Percentiles rank a stretch among this genome's conserved stretches.
These are phyloP conservation scores for Arothron firmamentum DNA, from an alignment of 2,113 vertebrate genomes.

Conservation along the genomic window DNA sequence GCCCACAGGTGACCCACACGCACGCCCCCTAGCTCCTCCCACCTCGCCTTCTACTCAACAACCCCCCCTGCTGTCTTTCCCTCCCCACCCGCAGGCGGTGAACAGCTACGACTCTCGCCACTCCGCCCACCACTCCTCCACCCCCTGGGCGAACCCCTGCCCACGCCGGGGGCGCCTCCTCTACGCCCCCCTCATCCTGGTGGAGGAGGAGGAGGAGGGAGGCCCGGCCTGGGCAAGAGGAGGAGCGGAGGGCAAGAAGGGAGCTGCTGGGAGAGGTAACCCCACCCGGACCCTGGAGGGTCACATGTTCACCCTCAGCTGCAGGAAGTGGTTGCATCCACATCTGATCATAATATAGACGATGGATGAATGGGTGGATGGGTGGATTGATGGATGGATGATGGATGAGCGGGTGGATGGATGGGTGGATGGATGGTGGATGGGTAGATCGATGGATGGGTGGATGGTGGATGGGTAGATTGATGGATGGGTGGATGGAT, in stretches of 20 bases:
- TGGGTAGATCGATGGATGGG: too few relatives aligned
- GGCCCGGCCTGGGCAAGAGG: slow-evolving; percentile 44
- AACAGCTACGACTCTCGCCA: slow-evolving; percentile 63
- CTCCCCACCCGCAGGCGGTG: slow-evolving; percentile 19
- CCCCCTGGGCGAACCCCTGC: slow-evolving; percentile 80
- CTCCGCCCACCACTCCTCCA: slow-evolving; percentile 54
- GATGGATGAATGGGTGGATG: too few relatives aligned
- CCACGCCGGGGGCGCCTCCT: slow-evolving; percentile 80
- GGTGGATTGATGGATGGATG: too few relatives aligned
- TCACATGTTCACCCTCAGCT: neutral
- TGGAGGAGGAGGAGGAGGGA: slow-evolving; percentile 78
- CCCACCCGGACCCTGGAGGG: neutral
- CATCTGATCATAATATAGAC: too few relatives aligned
- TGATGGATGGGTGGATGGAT: too few relatives aligned
- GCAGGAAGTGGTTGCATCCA: too few relatives aligned
- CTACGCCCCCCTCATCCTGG: slow-evolving; percentile 84
- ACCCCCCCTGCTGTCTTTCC: neutral
- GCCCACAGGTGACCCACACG: slow-evolving; percentile 62
- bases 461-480: too few relatives aligned
- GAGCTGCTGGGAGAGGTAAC: slow-evolving; percentile 44
- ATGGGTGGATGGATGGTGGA: too few relatives aligned
- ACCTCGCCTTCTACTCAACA: neutral
- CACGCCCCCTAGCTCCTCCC: neutral
- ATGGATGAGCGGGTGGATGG: too few relatives aligned
- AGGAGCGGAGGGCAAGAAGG: slow-evolving; percentile 36